These are phyloP conservation scores for Rhynchophorus ferrugineus DNA, from an alignment of 1,140 invertebrate genomes.

Conservation along the genomic window DNA sequence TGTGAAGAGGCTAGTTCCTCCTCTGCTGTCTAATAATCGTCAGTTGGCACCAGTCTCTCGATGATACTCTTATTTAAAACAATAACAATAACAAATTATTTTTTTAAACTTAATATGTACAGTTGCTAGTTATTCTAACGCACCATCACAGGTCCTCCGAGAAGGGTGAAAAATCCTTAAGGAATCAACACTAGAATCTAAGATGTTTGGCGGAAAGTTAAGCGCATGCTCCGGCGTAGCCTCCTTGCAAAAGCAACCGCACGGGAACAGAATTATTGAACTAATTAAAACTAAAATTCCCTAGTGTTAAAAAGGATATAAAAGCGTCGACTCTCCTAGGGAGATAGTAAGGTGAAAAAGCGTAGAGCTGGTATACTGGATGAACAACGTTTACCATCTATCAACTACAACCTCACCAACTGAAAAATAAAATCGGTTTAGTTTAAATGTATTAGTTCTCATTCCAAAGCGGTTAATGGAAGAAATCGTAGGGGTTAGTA, in stretches of 20 bases:
- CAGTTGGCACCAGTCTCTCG: slow-evolving; percentile 9
- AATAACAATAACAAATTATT: slow-evolving; percentile 20
- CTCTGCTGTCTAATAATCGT: slow-evolving; percentile 17
- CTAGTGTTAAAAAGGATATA: slow-evolving; percentile 24
- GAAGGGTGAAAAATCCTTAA: slow-evolving; percentile 15
- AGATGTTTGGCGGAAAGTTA: slow-evolving; percentile 10
- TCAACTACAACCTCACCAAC: slow-evolving; percentile 38
- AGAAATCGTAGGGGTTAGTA: slow-evolving; percentile 8
- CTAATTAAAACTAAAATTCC: slow-evolving; percentile 3
- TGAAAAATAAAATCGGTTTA: slow-evolving; percentile 34
- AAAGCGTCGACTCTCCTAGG: slow-evolving; percentile 31
- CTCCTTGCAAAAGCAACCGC: slow-evolving; percentile 14
- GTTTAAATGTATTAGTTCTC: slow-evolving; percentile 9
- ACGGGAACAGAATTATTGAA: slow-evolving; percentile 7
- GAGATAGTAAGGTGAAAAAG: slow-evolving; percentile 25
- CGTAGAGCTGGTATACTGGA: slow-evolving; percentile 18
- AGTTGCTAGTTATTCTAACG: slow-evolving; percentile 29
- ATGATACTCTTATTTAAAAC: slow-evolving; percentile 6
- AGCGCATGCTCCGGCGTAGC: not conserved
- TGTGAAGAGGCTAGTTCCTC: slow-evolving; percentile 34
- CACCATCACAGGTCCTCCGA: slow-evolving; percentile 32
- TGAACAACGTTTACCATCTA: slow-evolving; percentile 31
- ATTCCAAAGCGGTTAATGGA: slow-evolving; percentile 11
- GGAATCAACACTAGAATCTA: slow-evolving; percentile 17
- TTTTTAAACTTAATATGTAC: slow-evolving; percentile 27